Conservation (phyloP, 2,888 invertebrate species). For the Linnaemya tessellans region DNA sequence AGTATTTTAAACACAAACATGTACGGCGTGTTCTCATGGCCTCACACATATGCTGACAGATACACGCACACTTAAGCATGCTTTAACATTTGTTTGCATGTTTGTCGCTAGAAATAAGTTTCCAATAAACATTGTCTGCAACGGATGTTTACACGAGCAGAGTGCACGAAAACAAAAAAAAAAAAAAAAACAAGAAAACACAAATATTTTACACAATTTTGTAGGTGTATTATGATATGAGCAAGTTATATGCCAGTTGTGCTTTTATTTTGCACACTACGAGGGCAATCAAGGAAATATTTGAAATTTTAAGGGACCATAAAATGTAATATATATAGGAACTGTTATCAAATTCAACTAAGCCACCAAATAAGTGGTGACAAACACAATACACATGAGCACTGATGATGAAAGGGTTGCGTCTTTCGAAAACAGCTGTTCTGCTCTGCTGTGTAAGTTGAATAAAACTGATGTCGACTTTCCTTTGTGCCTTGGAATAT, state of each 20-base stretch:
- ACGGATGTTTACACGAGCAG: slow-evolving; percentile 70
- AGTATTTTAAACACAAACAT: slow-evolving; percentile 8
- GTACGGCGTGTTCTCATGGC: not conserved
- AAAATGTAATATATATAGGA: too few species aligned
- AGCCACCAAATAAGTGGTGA: too few species aligned
- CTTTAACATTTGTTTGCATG: not conserved
- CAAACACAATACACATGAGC: too few species aligned
- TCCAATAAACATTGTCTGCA: slow-evolving; percentile 66
- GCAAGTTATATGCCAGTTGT: slow-evolving; percentile 48
- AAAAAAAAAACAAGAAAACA: too few species aligned
- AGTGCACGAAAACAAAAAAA: slow-evolving; percentile 8
- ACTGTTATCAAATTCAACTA: too few species aligned
- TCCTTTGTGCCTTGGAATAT: too few species aligned
- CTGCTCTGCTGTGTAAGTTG: too few species aligned
- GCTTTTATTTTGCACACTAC: not conserved
- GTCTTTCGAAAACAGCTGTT: too few species aligned
- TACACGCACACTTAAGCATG: not conserved
- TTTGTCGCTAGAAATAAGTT: not conserved
- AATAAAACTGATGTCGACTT: too few species aligned
- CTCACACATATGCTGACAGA: too few species aligned
- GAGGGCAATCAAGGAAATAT: not conserved
- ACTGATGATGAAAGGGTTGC: too few species aligned
- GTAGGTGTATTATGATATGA: slow-evolving; percentile 61
- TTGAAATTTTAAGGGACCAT: not conserved
- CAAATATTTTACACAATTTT: slow-evolving; percentile 32